Evolutionary conservation across 1,140 invertebrate genomes (phyloP), one percentile per base, ranked within the genome.

Genomic region (Orussus abietinus): DNA sequence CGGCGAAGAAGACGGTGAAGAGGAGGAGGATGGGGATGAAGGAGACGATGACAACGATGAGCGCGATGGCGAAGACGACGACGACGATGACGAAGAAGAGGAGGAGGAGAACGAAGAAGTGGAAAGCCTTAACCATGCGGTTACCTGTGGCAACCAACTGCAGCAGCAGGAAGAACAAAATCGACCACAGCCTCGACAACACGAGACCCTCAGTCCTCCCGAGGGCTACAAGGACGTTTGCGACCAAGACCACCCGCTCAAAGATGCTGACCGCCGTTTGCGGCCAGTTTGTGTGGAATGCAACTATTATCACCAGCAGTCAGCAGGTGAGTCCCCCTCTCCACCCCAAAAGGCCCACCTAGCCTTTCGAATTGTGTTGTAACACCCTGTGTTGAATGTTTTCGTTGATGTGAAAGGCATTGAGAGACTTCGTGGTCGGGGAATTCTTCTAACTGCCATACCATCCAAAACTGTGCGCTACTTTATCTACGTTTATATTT

Each of bases 151-250:
- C 10, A 31, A n/a, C 20, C 30, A 7, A 5, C 31, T 19, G 30
- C 44, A 44, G 28, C 40, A 26, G 12, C 43, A 22, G 3, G 39
- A 35, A 30, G 43, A 35, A 15, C 42, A 32, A 15, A 12, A 11
- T 10, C 34, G n/a, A 12, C 42, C 17, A 26, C 57, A 62, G 33
- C 55, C 62, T 3, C 61, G 59, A 14, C 65, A 71, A 20, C 81
- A 84, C 40, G 85, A 86, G n/a, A 88, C 88, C 2, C 76, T 90
- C 4, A 90, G 86, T 59, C 88, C 88, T 32, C 88, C 88, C 6
- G 88, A 90, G 56, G 87, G 87, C 5, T 90, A 90, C 74, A 90
- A 90, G 66, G 87, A 90, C 57, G 73, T 82, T 31, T 72, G 66
- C 48, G 49, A 67, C 38, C 55, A 59, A 31, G 61, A 51, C 5